These are phyloP conservation scores for Stenopsyche tienmushanensis DNA, from an alignment of 1,140 invertebrate genomes.

Conservation along the genomic window DNA sequence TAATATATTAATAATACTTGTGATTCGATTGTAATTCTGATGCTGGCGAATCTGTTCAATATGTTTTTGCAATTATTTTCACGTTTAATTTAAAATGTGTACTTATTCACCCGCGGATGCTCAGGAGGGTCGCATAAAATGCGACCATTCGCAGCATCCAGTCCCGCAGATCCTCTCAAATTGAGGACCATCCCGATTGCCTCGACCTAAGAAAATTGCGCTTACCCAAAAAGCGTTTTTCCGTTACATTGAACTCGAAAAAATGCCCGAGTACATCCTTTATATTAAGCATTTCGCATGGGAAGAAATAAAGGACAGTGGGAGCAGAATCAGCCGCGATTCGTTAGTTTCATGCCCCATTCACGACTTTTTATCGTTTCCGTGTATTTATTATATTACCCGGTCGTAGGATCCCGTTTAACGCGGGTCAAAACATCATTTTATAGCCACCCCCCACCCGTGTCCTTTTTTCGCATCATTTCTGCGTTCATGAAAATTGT, in stretches of 20 bases:
- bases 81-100: not conserved
- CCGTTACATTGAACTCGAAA: conserved; percentile 14
- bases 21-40: no score
- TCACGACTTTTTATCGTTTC: not conserved
- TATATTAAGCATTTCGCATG: conserved; percentile 5
- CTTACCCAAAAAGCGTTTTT: conserved; percentile 1
- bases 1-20: no score
- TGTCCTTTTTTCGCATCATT: no score
- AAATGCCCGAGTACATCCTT: conserved; percentile 9
- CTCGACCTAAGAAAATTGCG: conserved; percentile 4
- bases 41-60: no score
- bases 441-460: not conserved
- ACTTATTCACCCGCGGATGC: not conserved
- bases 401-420: not conserved
- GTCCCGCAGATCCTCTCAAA: no score
- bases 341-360: conserved; percentile 15
- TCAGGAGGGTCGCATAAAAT: not conserved
- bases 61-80: conserved; percentile 2
- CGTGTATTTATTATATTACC: not conserved
- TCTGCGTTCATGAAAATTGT: no score
- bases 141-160: not conserved
- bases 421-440: not conserved
- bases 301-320: conserved; percentile 2
- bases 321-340: conserved; percentile 6
- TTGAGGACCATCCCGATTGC: not conserved